These are phyloP conservation scores for Zele albiditarsus DNA, from an alignment of 2,888 invertebrate genomes.

Conservation along the genomic window DNA sequence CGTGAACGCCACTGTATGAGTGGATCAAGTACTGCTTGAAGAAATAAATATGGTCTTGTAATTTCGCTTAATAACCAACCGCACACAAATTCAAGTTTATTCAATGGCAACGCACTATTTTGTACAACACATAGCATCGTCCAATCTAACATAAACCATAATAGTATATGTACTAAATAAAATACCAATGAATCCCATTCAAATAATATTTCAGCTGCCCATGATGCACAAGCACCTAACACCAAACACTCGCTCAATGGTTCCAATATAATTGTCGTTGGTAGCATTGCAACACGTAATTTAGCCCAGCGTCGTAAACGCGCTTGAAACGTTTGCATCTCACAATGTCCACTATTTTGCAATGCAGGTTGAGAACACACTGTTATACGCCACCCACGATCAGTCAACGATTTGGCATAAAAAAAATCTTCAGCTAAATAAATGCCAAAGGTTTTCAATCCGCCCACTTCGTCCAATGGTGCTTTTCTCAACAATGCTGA, in stretches of 20 bases:
- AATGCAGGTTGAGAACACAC: conserved; percentile 95
- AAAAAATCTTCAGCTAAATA: conserved; percentile 99
- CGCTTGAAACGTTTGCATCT: conserved; percentile 89
- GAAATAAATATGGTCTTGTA: conserved; percentile 90
- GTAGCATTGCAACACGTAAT: conserved; percentile 95
- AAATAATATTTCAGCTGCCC: conserved; percentile 88
- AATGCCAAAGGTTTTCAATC: conserved; percentile 90
- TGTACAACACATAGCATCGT: conserved; percentile 90
- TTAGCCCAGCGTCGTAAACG: conserved; percentile 94
- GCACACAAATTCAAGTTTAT: conserved; percentile 93
- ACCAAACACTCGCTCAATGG: conserved; percentile 97
- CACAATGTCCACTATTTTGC: conserved; percentile 94
- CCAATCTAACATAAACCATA: conserved; percentile 98
- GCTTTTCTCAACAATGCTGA: conserved; percentile 93
- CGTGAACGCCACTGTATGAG: conserved; percentile 95
- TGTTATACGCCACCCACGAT: conserved; percentile 91
- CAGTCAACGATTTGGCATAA: conserved; percentile 91
- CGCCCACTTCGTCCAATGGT: conserved; percentile 93
- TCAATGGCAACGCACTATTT: conserved; percentile 94
- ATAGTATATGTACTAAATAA: conserved; percentile 91
- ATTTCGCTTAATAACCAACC: conserved; percentile 96
- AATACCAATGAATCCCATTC: conserved; percentile 92
- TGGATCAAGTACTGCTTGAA: conserved; percentile 89
- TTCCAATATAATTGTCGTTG: conserved; percentile 91
- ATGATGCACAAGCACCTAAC: conserved; percentile 92